Evolutionary conservation across 2,888 invertebrate genomes (phyloP), one percentile per base, ranked within the genome.

Genomic region (Clusia tigrina): DNA sequence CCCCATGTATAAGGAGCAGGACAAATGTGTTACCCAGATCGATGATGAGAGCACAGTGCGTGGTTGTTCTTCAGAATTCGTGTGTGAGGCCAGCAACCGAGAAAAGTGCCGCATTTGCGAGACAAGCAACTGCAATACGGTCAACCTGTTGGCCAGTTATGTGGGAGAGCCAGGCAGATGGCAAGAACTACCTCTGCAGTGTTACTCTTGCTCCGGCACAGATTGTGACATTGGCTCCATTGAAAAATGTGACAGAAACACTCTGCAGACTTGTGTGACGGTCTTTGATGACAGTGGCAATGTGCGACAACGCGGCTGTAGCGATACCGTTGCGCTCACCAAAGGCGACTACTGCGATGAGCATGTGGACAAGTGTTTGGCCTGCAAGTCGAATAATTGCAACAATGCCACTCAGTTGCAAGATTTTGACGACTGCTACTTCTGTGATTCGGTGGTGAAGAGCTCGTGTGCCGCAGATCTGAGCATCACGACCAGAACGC

Each of bases 121-220:
- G n/a, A 61, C 51, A 1, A 63, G 71, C 12, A 72, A 81, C 22
- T 81, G 81, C 62, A 81, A 81, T 32, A 38, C 59, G 1, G 58
- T 72, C 1, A 71, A 82, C 51, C 52, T 81, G 22, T 48, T 71
- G 17, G 63, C 65, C 10, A 55, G 6, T 2, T 71, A 68, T 52
- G 69, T 81, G 1, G 82, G 82, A 0, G 73, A 73, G 5, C 77
- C 80, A 0, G 82, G 83, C 18, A 73, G 70, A 64, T 83, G 81
- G 81, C 80, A 80, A 61, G 77, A 71, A 24, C 60, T 82, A 53
- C 82, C 82, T 0, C 68, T 82, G 1, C 74, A 66, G 32, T 82
- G 82, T 2, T 68, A 71, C 2, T 65, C 54, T 0, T 82, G 82
- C 60, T 37, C 64, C 0, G 76, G 70, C 2, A 59, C 56, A 0